Conservation (phyloP, 30 jellyfish, hydroid and myxozoan species). For the Sanderia malayensis region DNA sequence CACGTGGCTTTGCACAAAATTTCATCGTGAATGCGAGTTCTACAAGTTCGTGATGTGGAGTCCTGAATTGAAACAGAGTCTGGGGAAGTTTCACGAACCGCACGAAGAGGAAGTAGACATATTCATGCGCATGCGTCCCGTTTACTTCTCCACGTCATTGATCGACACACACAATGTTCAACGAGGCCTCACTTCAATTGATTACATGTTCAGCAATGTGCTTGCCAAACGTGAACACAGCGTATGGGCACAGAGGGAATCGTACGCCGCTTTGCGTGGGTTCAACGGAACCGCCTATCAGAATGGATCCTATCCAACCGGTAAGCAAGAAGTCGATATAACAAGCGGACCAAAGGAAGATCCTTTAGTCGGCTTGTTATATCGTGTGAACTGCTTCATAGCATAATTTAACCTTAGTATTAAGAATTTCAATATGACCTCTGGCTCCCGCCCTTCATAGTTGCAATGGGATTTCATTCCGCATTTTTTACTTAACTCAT, state of each 20-base stretch:
- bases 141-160: constrained; percentile 62
- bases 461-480: too few relatives aligned
- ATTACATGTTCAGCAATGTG: constrained; percentile 69
- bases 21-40: constrained; percentile 39
- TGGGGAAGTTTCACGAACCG: constrained; percentile 30
- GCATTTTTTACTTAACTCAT: too few relatives aligned
- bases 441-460: too few relatives aligned
- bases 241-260: constrained; percentile 88
- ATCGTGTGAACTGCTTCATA: too few relatives aligned
- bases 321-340: too few relatives aligned
- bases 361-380: too few relatives aligned
- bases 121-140: constrained; percentile 32
- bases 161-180: constrained; percentile 38
- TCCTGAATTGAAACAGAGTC: constrained; percentile 74
- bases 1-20: constrained; percentile 38
- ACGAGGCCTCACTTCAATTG: constrained; percentile 74
- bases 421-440: too few relatives aligned
- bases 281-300: constrained; percentile 52
- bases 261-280: constrained; percentile 68
- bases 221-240: constrained; percentile 44
- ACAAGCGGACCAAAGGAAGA: too few relatives aligned
- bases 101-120: constrained; percentile 31
- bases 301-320: constrained; percentile 53
- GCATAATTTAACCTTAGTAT: too few relatives aligned
- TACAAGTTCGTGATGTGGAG: constrained; percentile 85